phyloP scores from a whole-genome alignment of 2,113 vertebrate species.

The Gambusia holbrooki region DNA sequence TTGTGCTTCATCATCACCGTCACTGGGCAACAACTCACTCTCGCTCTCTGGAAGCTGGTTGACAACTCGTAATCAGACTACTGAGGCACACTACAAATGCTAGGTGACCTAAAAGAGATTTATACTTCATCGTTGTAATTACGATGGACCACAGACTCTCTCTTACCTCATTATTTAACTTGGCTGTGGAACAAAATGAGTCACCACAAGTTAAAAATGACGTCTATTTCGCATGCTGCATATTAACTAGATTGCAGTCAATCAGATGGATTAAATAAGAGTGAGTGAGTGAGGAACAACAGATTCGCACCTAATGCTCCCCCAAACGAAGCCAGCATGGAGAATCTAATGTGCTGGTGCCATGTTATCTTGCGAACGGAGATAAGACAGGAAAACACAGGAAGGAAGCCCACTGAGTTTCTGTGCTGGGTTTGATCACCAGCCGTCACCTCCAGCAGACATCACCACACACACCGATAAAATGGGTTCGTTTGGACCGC shows the following conservation, averaged over 20 bases:
- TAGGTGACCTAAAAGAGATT: conserved; percentile 30
- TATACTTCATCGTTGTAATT: conserved; percentile 66
- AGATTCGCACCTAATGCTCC: conserved; percentile 33
- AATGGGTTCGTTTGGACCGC: conserved; percentile 13
- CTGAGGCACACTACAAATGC: conserved; percentile 54
- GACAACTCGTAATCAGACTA: conserved; percentile 57
- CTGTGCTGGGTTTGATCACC: conserved; percentile 44
- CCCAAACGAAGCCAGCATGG: conserved; percentile 38
- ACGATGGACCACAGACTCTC: conserved; percentile 8
- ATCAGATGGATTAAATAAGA: conserved; percentile 32
- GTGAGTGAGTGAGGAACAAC: conserved; percentile 36
- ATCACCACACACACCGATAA: conserved; percentile 43
- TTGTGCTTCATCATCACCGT: conserved; percentile 68
- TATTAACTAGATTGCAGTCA: conserved; percentile 53
- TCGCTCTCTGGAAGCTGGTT: conserved; percentile 33
- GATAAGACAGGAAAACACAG: conserved; percentile 46
- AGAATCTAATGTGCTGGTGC: conserved; percentile 52
- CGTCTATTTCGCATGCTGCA: conserved; percentile 34
- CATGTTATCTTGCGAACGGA: conserved; percentile 35
- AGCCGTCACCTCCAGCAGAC: conserved; percentile 28
- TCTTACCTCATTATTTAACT: conserved; percentile 15
- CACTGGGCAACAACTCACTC: conserved; percentile 9
- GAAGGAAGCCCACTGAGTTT: conserved; percentile 35
- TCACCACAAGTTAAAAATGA: conserved; percentile 49
- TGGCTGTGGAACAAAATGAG: conserved; percentile 37